phyloP scores from a whole-genome alignment of 23 tunicate species.

The Trididemnum miniatum region DNA sequence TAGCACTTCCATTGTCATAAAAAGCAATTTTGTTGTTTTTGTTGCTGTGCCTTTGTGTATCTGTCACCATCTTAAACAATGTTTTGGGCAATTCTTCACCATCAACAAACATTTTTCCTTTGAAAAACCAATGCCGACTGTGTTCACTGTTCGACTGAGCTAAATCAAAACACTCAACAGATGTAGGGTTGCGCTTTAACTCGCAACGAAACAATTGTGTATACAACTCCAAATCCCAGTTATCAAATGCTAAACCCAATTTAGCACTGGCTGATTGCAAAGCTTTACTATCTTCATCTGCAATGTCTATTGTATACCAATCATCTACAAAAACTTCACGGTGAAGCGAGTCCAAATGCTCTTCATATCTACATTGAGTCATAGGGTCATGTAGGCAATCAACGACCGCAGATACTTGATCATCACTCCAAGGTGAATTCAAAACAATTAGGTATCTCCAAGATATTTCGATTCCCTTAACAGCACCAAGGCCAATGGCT shows the following conservation, averaged over 20 bases:
- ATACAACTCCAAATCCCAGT: conserved; percentile 85
- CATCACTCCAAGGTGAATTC: not conserved
- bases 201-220: conserved; percentile 50
- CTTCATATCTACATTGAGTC: conserved; percentile 56
- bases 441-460: conserved; percentile 38
- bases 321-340: not conserved
- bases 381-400: conserved; percentile 64
- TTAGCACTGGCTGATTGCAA: conserved; percentile 63
- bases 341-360: not conserved
- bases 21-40: conserved; percentile 83
- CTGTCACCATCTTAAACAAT: conserved; percentile 69
- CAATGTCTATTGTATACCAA: conserved; percentile 72
- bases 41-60: conserved; percentile 68
- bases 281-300: conserved; percentile 34
- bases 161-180: conserved; percentile 88
- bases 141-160: conserved; percentile 89
- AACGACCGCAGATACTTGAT: conserved; percentile 6
- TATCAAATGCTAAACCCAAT: conserved; percentile 78
- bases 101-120: conserved; percentile 64
- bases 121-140: conserved; percentile 59
- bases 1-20: conserved; percentile 88
- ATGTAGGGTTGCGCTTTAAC: conserved; percentile 69
- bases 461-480: conserved; percentile 56
- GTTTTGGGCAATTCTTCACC: conserved; percentile 49
- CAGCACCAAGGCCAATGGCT: conserved; percentile 27